Conservation (phyloP, 2,113 vertebrate species). For the Gorilla gorilla region DNA sequence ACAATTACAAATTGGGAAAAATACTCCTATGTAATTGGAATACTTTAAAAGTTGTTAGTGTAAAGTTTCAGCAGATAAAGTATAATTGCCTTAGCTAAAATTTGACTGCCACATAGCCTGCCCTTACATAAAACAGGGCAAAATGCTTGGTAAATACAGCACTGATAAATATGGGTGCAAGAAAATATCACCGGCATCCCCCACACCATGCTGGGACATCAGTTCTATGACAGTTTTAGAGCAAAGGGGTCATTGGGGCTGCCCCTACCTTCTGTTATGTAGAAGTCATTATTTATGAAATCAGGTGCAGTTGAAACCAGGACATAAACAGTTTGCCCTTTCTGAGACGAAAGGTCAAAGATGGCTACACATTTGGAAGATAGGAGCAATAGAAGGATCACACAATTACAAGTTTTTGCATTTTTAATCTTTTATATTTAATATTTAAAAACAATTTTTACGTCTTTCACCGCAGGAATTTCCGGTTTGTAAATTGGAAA, state of each 20-base stretch:
- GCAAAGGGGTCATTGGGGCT: background rate
- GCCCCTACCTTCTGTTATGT: background rate
- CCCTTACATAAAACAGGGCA: background rate
- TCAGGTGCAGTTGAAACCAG: background rate
- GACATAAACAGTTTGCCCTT: background rate
- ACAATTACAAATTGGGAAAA: background rate
- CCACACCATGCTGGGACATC: background rate
- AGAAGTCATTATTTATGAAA: slow-evolving; percentile 11
- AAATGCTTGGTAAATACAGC: background rate
- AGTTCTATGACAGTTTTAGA: background rate
- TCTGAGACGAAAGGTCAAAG: slow-evolving; percentile 45
- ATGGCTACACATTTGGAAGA: background rate
- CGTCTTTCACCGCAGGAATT: slow-evolving; percentile 47
- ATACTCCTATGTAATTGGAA: background rate
- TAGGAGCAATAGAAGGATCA: background rate
- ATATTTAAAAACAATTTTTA: slow-evolving; percentile 40
- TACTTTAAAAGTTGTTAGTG: background rate
- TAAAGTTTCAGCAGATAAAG: background rate
- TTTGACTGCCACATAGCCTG: background rate
- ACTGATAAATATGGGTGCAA: background rate
- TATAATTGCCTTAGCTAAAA: slow-evolving; percentile 37
- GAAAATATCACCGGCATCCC: background rate
- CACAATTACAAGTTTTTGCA: background rate
- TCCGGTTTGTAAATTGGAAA: slow-evolving; percentile 47
- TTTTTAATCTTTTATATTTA: background rate